These are phyloP conservation scores for Drosophila athabasca DNA, from an alignment of 1,140 invertebrate species.

Conservation along the genomic window DNA sequence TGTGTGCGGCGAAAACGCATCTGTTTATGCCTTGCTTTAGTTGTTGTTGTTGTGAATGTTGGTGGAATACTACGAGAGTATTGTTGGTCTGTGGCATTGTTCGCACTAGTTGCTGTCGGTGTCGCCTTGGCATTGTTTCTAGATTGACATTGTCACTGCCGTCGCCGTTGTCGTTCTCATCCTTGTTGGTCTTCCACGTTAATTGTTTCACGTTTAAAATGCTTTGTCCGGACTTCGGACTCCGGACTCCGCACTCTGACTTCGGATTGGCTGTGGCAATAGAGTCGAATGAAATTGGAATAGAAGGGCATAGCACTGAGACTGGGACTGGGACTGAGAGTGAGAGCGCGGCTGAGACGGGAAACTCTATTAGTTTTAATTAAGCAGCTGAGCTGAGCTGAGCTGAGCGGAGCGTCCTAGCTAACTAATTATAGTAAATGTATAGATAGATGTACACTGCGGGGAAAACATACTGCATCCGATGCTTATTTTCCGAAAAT, in stretches of 20 bases:
- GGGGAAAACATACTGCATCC: too few species aligned
- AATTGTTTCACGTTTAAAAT: slow-evolving; percentile 77
- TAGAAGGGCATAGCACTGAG: not conserved
- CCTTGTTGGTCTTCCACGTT: slow-evolving; percentile 52
- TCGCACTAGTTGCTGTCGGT: slow-evolving; percentile 45
- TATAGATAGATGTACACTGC: slow-evolving; percentile 7
- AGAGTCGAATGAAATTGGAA: not conserved
- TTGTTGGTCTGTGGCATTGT: slow-evolving; percentile 49
- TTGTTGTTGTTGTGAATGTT: slow-evolving; percentile 32
- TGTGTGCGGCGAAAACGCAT: slow-evolving; percentile 20
- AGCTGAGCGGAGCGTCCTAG: slow-evolving; percentile 60
- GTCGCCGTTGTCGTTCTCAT: slow-evolving; percentile 26
- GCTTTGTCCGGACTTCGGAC: slow-evolving; percentile 14
- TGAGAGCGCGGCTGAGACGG: slow-evolving; percentile 7
- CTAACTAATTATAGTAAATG: slow-evolving; percentile 73
- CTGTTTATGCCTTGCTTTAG: slow-evolving; percentile 24
- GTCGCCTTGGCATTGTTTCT: slow-evolving; percentile 57
- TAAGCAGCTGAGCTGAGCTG: slow-evolving; percentile 71
- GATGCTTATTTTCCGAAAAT: too few species aligned
- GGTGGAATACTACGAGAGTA: not conserved
- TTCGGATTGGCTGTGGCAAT: slow-evolving; percentile 16
- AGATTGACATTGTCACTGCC: slow-evolving; percentile 46
- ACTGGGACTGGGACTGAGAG: too few species aligned
- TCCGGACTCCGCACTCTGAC: slow-evolving; percentile 1
- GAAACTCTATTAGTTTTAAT: slow-evolving; percentile 78